Base-by-base conservation (phyloP, 2,797 vertebrate genomes). In the Myotis findleyi region DNA sequence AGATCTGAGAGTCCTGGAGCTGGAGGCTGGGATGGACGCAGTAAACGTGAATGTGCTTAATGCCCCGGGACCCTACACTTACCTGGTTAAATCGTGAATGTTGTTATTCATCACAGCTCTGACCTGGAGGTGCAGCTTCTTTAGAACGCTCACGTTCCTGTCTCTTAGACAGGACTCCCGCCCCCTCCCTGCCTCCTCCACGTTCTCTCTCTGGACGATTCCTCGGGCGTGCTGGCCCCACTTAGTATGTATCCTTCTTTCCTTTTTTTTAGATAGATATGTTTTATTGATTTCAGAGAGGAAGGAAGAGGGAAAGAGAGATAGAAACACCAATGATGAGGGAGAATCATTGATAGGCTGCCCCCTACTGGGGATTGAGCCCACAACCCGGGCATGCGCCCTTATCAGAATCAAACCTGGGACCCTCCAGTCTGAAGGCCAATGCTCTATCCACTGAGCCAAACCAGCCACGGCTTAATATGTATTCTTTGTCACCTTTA, bases 21-120 rank as follows among this genome's bases (percentile, higher is more conserved):
- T 27, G 6, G 20, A 0, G 17, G 10, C 36, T 3, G 33, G n/a
- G 49, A 57, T 20, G 6, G 20, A 0, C 12, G 10, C 36, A 33
- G 0, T 20, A n/a, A 30, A 5, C 18, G 21, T 44, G 64, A 33
- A 20, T 44, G 49, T 57, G 6, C 64, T 57, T 27, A 71, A 36
- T 2, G 38, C n/a, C 55, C 18, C 14, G 13, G 41, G 62, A 16
- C 1, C 8, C 69, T 25, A 16, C 11, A 55, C 8, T 5, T 10
- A 41, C 57, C 17, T n/a, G 36, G n/a, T 12, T 16, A 38, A 86
- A 23, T 38, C 25, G 51, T 57, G 47, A 16, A 68, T 57, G 27
- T 20, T 33, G 20, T 77, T 69, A n/a, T 23, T 13, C 30, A 12
- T 44, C 23, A 8, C 41, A 49, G 12, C 41, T 38, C 25, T 14